Percentiles rank a stretch among this genome's conserved stretches.
phyloP scores from a whole-genome alignment of 2,797 vertebrate species.

The Nyctalus aviator region DNA sequence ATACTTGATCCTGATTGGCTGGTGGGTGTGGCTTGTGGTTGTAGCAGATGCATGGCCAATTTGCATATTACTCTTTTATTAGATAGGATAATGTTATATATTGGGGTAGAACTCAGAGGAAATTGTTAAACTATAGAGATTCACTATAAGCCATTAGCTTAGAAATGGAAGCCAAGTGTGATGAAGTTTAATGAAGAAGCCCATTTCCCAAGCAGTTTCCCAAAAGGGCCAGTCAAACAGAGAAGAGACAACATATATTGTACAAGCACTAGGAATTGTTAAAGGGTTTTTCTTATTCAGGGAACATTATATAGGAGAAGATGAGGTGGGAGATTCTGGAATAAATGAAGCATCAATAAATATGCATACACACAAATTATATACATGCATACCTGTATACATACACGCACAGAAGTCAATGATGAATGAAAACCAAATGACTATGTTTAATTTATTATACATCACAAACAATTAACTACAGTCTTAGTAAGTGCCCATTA shows the following conservation, averaged over 20 bases:
- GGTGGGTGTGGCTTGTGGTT: too few species aligned
- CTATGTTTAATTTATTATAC: neutral
- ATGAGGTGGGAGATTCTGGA: neutral
- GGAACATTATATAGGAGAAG: neutral
- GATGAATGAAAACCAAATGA: neutral
- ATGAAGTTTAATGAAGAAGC: neutral
- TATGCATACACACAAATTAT: neutral
- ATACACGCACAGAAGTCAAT: neutral
- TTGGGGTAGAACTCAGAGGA: neutral
- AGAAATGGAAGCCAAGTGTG: neutral
- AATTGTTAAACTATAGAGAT: neutral
- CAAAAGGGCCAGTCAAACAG: neutral
- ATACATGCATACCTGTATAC: neutral
- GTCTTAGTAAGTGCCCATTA: neutral
- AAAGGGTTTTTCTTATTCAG: neutral
- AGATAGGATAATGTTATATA: neutral
- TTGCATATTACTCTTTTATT: too few species aligned
- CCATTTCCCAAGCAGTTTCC: neutral
- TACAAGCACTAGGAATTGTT: neutral
- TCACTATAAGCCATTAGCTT: neutral
- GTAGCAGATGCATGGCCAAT: too few species aligned
- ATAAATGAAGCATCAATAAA: neutral
- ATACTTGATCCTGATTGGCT: too few species aligned
- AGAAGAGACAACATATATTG: neutral
- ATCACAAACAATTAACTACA: conserved; percentile 15